A percentile compares a stretch with the other conserved stretches of the same genome.
Evolutionary conservation across 2,888 invertebrate species (phyloP).

Genomic region (Helobdella robusta): DNA sequence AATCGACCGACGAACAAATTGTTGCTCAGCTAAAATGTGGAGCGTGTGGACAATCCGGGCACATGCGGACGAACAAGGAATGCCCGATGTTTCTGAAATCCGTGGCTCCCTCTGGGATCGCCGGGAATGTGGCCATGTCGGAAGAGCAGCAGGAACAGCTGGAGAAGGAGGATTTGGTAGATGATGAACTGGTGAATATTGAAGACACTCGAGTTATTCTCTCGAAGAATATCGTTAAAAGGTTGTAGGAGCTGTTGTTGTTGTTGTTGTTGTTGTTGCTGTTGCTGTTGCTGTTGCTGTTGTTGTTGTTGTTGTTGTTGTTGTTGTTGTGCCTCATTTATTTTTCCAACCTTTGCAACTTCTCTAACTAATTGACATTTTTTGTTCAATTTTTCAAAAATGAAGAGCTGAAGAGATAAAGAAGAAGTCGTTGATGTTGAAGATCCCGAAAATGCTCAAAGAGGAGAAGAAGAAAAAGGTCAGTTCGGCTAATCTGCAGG

Average conservation of each 20-base stretch:
- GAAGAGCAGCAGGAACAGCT: constrained; percentile 75
- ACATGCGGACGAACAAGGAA: constrained; percentile 86
- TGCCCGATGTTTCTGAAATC: constrained; percentile 75
- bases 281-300: constrained; percentile 8
- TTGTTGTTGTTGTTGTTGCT: background rate
- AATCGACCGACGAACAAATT: too few species aligned
- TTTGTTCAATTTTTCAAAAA: background rate
- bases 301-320: constrained; percentile 11
- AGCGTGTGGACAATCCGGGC: constrained; percentile 75
- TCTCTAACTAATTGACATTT: background rate
- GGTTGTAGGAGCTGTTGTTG: constrained; percentile 35
- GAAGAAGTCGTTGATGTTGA: constrained; percentile 66
- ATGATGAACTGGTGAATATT: constrained; percentile 59
- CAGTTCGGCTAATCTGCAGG: constrained; percentile 64
- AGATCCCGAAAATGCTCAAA: constrained; percentile 66
- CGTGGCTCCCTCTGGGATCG: constrained; percentile 15
- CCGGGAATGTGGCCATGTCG: constrained; percentile 43
- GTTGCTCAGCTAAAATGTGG: constrained; percentile 71
- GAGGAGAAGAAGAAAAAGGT: constrained; percentile 57
- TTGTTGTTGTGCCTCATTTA: background rate
- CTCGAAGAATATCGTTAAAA: constrained; percentile 72
- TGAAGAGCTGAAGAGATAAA: constrained; percentile 68
- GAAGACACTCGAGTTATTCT: constrained; percentile 88
- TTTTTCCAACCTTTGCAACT: background rate
- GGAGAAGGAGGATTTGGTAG: constrained; percentile 53